Evolutionary conservation across 1,140 invertebrate species (phyloP), one percentile per base, ranked within the genome.

Genomic region (Caenorhabditis briggsae): DNA sequence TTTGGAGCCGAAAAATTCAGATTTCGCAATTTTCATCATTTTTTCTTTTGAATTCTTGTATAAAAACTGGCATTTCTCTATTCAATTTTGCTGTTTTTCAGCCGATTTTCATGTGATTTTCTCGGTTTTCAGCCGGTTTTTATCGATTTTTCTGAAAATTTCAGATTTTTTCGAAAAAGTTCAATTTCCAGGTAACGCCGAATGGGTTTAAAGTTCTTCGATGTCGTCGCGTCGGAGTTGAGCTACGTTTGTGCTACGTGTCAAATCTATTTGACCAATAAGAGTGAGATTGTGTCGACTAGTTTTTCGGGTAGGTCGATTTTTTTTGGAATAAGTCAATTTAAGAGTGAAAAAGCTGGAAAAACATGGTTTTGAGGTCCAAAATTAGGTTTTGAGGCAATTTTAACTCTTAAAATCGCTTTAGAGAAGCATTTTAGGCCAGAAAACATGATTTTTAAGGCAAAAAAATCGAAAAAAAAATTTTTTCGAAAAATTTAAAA

Each of bases 181-280:
- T n/a, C n/a, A n/a, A n/a, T n/a, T 33, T 33, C 3, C 3, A 33
- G 33, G 33, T 33, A 33, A 33, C 33, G 3, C 33, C 33, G 16
- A 53, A 78, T 78, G 70, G 70, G 70, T 48, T 50, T 78, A 20
- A 78, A 78, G 46, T 78, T 78, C 46, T 78, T 48, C 46, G 70
- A 50, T 18, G 53, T 53, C 46, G 23, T 20, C 12, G 70, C 46
- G n/a, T 46, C 46, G 2, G 18, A 50, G 5, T 20, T 23, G 23
- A 78, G 20, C 46, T 78, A 46, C 46, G 14, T 20, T 50, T 78
- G 70, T 78, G 46, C 70, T 3, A 43, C 23, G 8, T 78, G 70
- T 23, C 20, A 50, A 2, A 14, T 41, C 5, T 78, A 78, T 50
- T 14, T 78, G 5, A 46, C 70, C 8, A 46, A 78, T 78, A 78